Evolutionary conservation across 2,888 invertebrate genomes (phyloP).

Genomic region (Petrolisthes cinctipes): DNA sequence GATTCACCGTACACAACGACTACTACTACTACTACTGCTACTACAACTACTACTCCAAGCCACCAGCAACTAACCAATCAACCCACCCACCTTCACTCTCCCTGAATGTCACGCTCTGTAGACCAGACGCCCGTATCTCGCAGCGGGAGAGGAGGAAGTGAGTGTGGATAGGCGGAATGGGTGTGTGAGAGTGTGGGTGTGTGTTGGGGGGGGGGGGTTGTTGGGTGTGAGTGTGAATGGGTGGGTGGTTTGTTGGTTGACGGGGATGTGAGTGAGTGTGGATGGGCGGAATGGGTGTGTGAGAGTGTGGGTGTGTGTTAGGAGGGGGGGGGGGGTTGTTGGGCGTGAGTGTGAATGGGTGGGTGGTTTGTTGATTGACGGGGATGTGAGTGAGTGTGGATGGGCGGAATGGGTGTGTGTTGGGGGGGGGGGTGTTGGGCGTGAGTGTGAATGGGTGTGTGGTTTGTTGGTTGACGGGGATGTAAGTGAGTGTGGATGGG

Average conservation of each 20-base stretch:
- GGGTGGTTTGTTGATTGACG: too few relatives aligned
- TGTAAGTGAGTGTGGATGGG: not conserved
- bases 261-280: not conserved
- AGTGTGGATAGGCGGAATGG: not conserved
- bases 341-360: too few relatives aligned
- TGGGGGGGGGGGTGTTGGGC: not conserved
- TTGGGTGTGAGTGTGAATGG: not conserved
- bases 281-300: not conserved
- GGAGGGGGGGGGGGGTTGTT: too few relatives aligned
- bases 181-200: not conserved
- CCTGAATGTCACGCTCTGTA: too few relatives aligned
- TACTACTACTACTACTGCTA: too few relatives aligned
- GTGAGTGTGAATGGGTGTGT: not conserved
- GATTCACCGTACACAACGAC: too few relatives aligned
- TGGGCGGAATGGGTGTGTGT: not conserved
- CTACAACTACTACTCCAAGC: too few relatives aligned
- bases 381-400: not conserved
- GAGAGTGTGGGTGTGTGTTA: too few relatives aligned
- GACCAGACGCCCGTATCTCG: too few relatives aligned
- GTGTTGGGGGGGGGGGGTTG: not conserved
- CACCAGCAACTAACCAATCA: too few relatives aligned
- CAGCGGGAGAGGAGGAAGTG: too few relatives aligned
- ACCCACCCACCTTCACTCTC: too few relatives aligned
- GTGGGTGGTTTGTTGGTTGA: not conserved
- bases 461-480: not conserved